Base-by-base conservation (phyloP, 2,113 vertebrate genomes). In the Eurypyga helias region DNA sequence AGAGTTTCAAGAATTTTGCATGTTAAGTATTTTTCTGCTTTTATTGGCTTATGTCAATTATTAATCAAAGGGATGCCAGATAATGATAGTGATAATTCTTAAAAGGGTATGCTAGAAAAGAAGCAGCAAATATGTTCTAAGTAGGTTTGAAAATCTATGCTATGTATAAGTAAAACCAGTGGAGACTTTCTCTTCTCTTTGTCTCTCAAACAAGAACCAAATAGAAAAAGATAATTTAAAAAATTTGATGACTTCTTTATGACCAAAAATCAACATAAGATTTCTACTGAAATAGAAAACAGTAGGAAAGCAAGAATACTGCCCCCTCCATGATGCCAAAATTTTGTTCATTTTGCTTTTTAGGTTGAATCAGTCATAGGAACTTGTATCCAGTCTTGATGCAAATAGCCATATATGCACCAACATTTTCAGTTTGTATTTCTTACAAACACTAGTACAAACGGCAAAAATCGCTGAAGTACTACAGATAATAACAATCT, bases 11-110 rank as follows among this genome's bases (percentile, higher is more conserved):
- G 66, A 26, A 49, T 82, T 88, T 90, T 62, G 9, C 43, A 81
- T 62, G 49, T 91, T 90, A 83, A 89, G 62, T 86, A 86, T 38
- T 89, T 87, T 88, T 79, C 18, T 71, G 17, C 19, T 86, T 83
- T 89, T 73, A 46, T 41, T 87, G 18, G 12, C 31, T 71, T 79
- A 34, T 58, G 58, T 33, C 79, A 93, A 85, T 82, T 49, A 41
- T 60, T 77, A 38, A 69, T 64, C 1, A 48, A 46, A 70, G 65
- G 36, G 10, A 17, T 72, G 48, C 18, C 29, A 83, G 8, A 41
- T 76, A 83, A 41, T 55, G 38, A 72, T 76, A 78, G 26, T 36
- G 54, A 19, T 21, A 83, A 45, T 82, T 82, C n/a, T 87, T 87
- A 81, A 91, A 18, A 89, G 15, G 71, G 71, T 17, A 8, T 91